Conservation (phyloP, 2,797 vertebrate species). For the Arnoldichthys spilopterus region DNA sequence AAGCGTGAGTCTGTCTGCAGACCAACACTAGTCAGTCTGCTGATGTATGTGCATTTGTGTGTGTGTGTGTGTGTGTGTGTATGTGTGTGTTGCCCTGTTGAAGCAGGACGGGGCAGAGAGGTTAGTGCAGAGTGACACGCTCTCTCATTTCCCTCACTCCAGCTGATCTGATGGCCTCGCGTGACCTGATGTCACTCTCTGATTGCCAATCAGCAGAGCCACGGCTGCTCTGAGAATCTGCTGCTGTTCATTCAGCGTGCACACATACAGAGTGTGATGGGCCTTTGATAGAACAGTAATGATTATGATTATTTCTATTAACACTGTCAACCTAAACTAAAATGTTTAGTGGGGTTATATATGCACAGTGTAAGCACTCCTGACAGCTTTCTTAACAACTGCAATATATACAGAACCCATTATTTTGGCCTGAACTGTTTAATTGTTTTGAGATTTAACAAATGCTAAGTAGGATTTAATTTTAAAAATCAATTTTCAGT, state of each 20-base stretch:
- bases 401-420: background rate
- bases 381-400: background rate
- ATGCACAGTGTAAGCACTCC: background rate
- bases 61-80: conserved; percentile 20
- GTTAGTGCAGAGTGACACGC: conserved; percentile 41
- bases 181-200: conserved; percentile 56
- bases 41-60: too few species aligned
- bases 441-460: background rate
- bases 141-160: conserved; percentile 51
- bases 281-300: conserved; percentile 45
- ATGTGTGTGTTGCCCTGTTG: conserved; percentile 21
- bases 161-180: conserved; percentile 54
- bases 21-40: background rate
- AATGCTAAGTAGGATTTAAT: background rate
- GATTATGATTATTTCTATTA: conserved; percentile 37
- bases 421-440: background rate
- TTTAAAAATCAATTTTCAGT: background rate
- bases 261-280: conserved; percentile 39
- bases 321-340: conserved; percentile 28
- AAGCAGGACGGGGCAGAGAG: conserved; percentile 34
- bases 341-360: conserved; percentile 29
- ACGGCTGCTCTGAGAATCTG: conserved; percentile 25
- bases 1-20: background rate
- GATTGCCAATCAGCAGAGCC: conserved; percentile 57
- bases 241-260: conserved; percentile 29